These are phyloP conservation scores for Stomatorhinus walkeri DNA, from an alignment of 2,797 vertebrate genomes.

Conservation along the genomic window DNA sequence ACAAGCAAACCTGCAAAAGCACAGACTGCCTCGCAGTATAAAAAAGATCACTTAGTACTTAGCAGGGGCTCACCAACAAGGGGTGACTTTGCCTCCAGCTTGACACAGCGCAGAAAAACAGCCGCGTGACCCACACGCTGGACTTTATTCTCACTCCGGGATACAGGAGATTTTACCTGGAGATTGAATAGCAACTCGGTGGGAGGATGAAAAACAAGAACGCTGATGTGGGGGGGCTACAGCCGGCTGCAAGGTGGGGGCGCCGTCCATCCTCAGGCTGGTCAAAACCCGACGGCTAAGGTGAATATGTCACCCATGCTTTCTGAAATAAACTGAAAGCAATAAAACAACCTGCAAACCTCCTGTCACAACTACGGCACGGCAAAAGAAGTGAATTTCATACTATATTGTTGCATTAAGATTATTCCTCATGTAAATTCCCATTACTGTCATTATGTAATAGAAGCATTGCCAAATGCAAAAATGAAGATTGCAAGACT, in stretches of 20 bases:
- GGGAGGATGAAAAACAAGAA: neutral
- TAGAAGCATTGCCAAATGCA: neutral
- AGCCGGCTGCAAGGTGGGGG: neutral
- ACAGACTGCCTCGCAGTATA: neutral
- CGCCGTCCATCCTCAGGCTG: neutral
- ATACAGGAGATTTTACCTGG: neutral
- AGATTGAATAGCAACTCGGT: neutral
- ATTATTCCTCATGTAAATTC: neutral
- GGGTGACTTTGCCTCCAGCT: neutral
- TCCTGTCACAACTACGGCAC: neutral
- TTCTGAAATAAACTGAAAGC: neutral
- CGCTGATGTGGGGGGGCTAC: neutral
- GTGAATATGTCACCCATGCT: neutral
- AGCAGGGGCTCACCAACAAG: neutral
- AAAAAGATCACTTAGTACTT: neutral
- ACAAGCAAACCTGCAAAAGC: neutral
- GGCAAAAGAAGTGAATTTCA: neutral
- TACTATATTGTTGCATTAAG: neutral
- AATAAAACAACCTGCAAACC: neutral
- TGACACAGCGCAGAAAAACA: neutral
- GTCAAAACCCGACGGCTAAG: neutral
- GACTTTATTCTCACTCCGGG: neutral
- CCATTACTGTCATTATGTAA: neutral
- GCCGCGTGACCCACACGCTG: neutral
- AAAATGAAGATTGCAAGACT: neutral